Base-by-base conservation (phyloP, 2,888 invertebrate species). In the Psylliodes chrysocephalus region DNA sequence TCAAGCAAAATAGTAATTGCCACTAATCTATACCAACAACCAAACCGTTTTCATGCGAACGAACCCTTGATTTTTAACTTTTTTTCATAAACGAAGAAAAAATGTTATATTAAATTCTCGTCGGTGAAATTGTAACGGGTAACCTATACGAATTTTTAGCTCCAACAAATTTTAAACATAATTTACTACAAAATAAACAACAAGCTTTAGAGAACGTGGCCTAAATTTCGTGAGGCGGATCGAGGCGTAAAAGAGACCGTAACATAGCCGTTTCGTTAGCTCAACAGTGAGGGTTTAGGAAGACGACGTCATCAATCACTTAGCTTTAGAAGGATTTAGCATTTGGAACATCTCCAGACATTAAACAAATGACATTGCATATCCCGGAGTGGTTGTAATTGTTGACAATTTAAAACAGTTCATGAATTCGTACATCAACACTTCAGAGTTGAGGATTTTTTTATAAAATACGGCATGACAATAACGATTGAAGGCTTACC, bases 111-210 rank as follows among this genome's bases (percentile, higher is more conserved):
- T 22, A 22, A 22, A 22, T 22, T 22, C 22, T 22, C 2, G 22
- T 6, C 22, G 2, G 2, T 22, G 2, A 22, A 22, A 22, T 22
- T 22, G 2, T 2, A 22, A 22, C 22, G 22, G 6, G 6, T 22
- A 22, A 22, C 22, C 22, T 22, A n/a, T 40, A 1, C 10, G 10
- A 40, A 15, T 44, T 44, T 44, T 19, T 19, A 44, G 17, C 15
- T 14, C 18, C 18, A 44, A 12, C 40, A 19, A 18, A 17, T 46
- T 46, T 46, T 25, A 22, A 19, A 25, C n/a, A 25, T 22, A 46
- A 46, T 46, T 46, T 46, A 46, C 46, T 46, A 19, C 19, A 46
- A 46, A 25, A 46, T 22, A 46, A 46, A 46, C 22, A 46, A 46
- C 22, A 46, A 46, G 46, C 17, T 22, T 25, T 10, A 4, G 5